These are phyloP conservation scores for Chionoecetes opilio DNA, from an alignment of 1,140 invertebrate species.

Conservation along the genomic window DNA sequence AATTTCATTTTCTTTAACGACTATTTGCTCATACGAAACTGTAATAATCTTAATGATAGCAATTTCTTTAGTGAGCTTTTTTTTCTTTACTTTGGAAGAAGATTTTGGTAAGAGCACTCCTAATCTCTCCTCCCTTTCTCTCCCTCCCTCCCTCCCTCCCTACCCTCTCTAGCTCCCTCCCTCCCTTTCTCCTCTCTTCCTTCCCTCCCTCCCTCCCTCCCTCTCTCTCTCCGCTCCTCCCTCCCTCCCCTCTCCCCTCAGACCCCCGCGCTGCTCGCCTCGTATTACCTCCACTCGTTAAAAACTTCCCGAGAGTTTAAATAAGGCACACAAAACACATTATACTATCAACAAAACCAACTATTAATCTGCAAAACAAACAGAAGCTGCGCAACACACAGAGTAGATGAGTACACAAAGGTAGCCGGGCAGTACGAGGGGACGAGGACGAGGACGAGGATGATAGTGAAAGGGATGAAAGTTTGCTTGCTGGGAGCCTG, in stretches of 20 bases:
- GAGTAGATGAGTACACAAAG: background rate
- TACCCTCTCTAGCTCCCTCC: no score
- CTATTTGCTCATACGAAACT: no score
- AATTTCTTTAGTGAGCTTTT: background rate
- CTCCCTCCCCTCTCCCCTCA: background rate
- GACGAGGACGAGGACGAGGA: background rate
- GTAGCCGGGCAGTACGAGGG: background rate
- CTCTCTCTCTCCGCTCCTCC: background rate
- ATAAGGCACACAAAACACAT: slow-evolving; percentile 29
- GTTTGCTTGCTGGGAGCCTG: no score
- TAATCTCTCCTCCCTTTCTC: background rate
- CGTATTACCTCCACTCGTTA: slow-evolving; percentile 18
- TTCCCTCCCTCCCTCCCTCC: no score
- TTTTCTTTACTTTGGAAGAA: background rate
- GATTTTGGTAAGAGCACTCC: background rate
- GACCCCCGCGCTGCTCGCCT: background rate
- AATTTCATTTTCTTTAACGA: no score
- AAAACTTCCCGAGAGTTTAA: background rate
- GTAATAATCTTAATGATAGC: no score
- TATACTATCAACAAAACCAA: slow-evolving; percentile 30
- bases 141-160: no score
- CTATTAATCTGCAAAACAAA: slow-evolving; percentile 30
- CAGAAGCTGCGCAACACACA: background rate
- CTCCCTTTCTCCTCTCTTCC: no score
- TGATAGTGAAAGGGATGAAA: background rate